A percentile compares a stretch with the other conserved stretches of the same genome.
These are phyloP conservation scores for Pilophorus perplexus DNA, from an alignment of 2,888 invertebrate genomes.

Conservation along the genomic window DNA sequence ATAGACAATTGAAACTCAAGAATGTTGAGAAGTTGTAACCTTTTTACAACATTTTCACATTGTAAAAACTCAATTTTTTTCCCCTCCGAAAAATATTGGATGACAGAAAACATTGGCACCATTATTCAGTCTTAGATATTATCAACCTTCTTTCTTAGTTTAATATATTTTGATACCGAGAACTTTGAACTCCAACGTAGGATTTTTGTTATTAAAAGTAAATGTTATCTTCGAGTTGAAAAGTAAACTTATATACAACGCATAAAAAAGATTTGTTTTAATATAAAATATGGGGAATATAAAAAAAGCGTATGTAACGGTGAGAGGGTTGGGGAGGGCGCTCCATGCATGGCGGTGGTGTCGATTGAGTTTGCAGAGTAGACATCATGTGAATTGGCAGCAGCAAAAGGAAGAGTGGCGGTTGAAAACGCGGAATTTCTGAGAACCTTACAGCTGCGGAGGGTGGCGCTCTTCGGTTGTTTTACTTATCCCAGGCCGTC, in stretches of 20 bases:
- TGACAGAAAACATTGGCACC: conserved; percentile 47
- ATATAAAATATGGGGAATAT: conserved; percentile 38
- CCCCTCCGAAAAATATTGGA: conserved; percentile 8
- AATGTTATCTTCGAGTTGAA: conserved; percentile 31
- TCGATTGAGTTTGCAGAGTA: too few relatives aligned
- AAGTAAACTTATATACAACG: conserved; percentile 43
- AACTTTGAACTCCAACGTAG: not conserved
- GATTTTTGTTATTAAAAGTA: not conserved
- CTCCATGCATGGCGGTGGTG: conserved; percentile 38
- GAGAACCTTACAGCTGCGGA: too few relatives aligned
- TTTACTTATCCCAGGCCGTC: not conserved
- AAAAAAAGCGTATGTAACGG: conserved; percentile 23
- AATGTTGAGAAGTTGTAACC: too few relatives aligned
- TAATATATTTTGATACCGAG: not conserved
- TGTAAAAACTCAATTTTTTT: too few relatives aligned
- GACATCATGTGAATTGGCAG: too few relatives aligned
- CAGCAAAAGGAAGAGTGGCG: too few relatives aligned
- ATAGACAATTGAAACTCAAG: too few relatives aligned
- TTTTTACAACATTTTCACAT: too few relatives aligned
- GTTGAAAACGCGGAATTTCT: too few relatives aligned
- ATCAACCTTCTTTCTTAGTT: conserved; percentile 20
- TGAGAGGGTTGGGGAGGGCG: conserved; percentile 24
- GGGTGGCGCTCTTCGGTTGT: not conserved
- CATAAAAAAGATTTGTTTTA: conserved; percentile 44
- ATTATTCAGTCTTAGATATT: conserved; percentile 48